Evolutionary conservation across 2,888 invertebrate species (phyloP).

Genomic region (Nomada lathburiana): DNA sequence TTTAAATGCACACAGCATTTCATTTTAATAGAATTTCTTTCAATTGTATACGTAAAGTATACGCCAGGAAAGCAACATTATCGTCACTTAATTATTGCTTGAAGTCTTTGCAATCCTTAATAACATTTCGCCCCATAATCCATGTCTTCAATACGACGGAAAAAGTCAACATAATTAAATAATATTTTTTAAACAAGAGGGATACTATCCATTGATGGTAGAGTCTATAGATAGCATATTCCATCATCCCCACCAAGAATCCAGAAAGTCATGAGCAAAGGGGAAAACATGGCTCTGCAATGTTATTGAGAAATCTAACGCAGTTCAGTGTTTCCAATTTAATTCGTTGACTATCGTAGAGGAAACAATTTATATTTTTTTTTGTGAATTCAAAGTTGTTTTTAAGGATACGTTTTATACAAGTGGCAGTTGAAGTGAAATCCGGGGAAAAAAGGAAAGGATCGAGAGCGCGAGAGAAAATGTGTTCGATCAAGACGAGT

Average conservation of each 20-base stretch:
- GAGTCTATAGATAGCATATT: slow-evolving; percentile 12
- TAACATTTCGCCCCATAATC: background rate
- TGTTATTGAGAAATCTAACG: slow-evolving; percentile 73
- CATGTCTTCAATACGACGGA: background rate
- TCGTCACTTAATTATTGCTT: background rate
- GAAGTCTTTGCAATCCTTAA: background rate
- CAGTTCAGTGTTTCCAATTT: slow-evolving; percentile 18
- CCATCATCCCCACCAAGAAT: slow-evolving; percentile 33
- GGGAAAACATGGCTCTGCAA: slow-evolving; percentile 74
- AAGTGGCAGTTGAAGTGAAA: slow-evolving; percentile 1
- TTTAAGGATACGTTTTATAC: background rate
- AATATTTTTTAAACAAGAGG: background rate
- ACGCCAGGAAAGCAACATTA: background rate
- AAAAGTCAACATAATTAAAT: background rate
- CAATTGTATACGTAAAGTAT: background rate
- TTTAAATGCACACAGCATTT: background rate
- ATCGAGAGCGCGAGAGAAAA: slow-evolving; percentile 47
- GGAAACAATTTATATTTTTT: slow-evolving; percentile 18
- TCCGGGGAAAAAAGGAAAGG: background rate
- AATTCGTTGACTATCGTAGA: slow-evolving; percentile 19
- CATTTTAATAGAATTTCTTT: background rate
- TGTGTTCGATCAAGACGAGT: slow-evolving; percentile 62
- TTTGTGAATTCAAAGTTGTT: slow-evolving; percentile 9
- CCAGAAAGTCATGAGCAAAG: slow-evolving; percentile 53
- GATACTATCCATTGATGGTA: background rate